Base-by-base conservation (phyloP, 1,140 invertebrate genomes). In the Phymastichus coffea region DNA sequence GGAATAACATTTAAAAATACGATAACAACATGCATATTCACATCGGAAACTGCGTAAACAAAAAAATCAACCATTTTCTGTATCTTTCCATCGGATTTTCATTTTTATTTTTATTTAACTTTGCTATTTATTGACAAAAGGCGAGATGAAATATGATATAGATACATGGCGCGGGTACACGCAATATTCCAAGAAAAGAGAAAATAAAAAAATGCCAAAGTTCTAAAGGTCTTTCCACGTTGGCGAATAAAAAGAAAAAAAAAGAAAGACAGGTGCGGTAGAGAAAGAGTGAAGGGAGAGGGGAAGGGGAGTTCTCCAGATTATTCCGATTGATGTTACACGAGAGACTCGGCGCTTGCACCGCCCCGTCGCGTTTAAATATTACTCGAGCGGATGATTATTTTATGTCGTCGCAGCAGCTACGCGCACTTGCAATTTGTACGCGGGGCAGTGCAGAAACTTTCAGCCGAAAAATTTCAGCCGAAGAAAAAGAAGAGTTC, bases 301-400 rank as follows among this genome's bases (percentile, higher is more conserved):
- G 22, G 15, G n/a, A 12, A 33, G 28, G 12, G 28, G 12, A 33
- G 12, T 6, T 12, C 35, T n/a, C 20, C 15, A 17, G 44, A 72
- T 72, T 77, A 78, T 77, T 77, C 70, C 69, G 66, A 72, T 66
- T 75, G 71, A 75, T 75, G 72, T 72, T 71, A 66, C 75, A 61
- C 71, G 51, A 48, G 75, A 67, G 73, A 74, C 68, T n/a, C n/a
- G n/a, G 57, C 52, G 44, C 57, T 33, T n/a, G n/a, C 28, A 33
- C 28, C 12, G 28, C 6, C 28, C 12, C 28, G 37, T 33, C 4
- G 35, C 61, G 53, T 68, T 77, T 76, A 74, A 78, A 77, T 76
- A 77, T 75, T 78, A 67, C 69, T 52, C 20, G 10, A 12, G 4
- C 37, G 19, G 47, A 69, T 77, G 64, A 75, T 74, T 78, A 74